Base-by-base conservation (phyloP, 2,888 invertebrate genomes). In the Lasioglossum leucozonium region DNA sequence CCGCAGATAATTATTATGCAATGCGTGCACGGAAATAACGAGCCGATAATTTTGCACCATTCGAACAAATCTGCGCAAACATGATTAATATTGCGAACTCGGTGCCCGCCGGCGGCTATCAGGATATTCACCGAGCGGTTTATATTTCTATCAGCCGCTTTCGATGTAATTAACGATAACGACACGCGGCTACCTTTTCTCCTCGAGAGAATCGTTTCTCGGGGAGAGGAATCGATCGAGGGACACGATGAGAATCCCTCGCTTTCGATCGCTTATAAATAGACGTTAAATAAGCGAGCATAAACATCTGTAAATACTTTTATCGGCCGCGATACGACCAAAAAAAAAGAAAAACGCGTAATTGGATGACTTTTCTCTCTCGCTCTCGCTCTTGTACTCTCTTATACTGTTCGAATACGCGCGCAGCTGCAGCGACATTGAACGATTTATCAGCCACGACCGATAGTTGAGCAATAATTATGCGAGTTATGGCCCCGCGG, bases 1-100 rank as follows among this genome's bases (percentile, higher is more conserved):
- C 11, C 77, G 55, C 76, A 77, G 84, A 88, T 89, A 84, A 88
- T 89, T 84, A 89, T 89, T 89, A 84, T 62, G 85, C 84, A 80
- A 87, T 77, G 82, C 79, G 47, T 62, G 86, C 85, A 81, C 79
- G 82, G 79, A 67, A 84, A 85, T 81, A 89, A 82, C 76, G 89
- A 67, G 85, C 79, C 79, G 84, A 81, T 79, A 87, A 87, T 87
- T 86, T 86, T 74, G 86, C 78, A 13, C 76, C 82, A 42, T 85
- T 77, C 85, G 79, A 77, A 86, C 86, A 86, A 87, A 87, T 87
- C 87, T 82, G 86, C 80, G 82, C 82, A 77, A 82, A 83, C 86
- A 72, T 73, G 87, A 87, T 87, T 87, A 87, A 80, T 80, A 86
- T 83, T 79, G 72, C 86, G 77, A 86, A 77, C 74, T 72, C 72